phyloP scores from a whole-genome alignment of 2,113 vertebrate species.

The Choloepus hoffmanni region DNA sequence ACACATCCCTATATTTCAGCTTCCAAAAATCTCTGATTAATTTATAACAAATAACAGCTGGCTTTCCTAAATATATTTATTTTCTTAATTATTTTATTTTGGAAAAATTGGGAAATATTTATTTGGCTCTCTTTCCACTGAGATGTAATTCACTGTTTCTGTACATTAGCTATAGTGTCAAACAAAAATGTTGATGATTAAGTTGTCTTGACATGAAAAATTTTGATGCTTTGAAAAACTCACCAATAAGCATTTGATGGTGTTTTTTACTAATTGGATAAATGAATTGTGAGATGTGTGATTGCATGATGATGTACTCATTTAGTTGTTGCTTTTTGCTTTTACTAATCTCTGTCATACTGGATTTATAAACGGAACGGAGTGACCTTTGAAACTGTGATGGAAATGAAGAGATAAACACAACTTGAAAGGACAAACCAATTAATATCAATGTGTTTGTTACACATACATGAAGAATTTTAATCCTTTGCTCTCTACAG shows the following conservation, averaged over 20 bases:
- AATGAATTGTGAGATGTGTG: constrained; percentile 97
- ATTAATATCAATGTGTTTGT: constrained; percentile 99
- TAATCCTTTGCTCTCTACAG: constrained; percentile 86
- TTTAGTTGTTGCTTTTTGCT: constrained; percentile 93
- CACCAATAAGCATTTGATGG: constrained; percentile 92
- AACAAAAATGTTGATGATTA: constrained; percentile 80
- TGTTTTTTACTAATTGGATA: constrained; percentile 97
- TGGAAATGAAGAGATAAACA: constrained; percentile 98
- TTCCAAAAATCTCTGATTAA: background rate
- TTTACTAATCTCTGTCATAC: constrained; percentile 98
- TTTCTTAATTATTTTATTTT: constrained; percentile 50
- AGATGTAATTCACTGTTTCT: background rate
- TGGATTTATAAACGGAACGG: constrained; percentile 96
- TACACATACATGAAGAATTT: constrained; percentile 89
- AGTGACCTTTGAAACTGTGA: constrained; percentile 98
- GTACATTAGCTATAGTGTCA: constrained; percentile 42
- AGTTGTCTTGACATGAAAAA: constrained; percentile 85
- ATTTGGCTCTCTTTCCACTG: background rate
- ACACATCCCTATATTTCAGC: background rate
- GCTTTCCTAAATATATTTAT: background rate
- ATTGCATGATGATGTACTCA: constrained; percentile 94
- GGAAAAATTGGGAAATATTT: background rate
- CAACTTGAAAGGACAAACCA: constrained; percentile 99
- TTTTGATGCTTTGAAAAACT: constrained; percentile 88
- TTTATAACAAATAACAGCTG: background rate